phyloP scores from a whole-genome alignment of 1,140 invertebrate species.

The Zaprionus ghesquierei region DNA sequence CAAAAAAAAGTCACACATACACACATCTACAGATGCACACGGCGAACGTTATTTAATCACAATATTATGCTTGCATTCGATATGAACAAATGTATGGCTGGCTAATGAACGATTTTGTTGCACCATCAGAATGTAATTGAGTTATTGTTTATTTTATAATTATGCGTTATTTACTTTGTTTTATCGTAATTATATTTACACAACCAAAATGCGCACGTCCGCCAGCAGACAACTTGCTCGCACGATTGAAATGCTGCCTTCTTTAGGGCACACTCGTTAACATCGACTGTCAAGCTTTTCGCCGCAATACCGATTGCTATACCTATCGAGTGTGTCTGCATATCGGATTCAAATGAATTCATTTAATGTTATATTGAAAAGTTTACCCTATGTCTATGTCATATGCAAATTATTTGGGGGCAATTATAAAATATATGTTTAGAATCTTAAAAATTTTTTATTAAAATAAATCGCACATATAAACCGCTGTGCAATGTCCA shows the following conservation, averaged over 20 bases:
- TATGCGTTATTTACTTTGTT: slow-evolving; percentile 49
- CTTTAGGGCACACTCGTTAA: not conserved
- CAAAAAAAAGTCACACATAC: not conserved
- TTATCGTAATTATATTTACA: slow-evolving; percentile 32
- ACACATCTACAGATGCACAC: not conserved
- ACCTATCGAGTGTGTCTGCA: slow-evolving; percentile 5
- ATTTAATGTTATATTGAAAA: not conserved
- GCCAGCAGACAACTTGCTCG: slow-evolving; percentile 73
- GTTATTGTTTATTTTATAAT: slow-evolving; percentile 37
- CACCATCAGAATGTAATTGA: slow-evolving; percentile 30
- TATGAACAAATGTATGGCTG: not conserved
- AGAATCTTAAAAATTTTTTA: slow-evolving; percentile 1
- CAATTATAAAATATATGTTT: not conserved
- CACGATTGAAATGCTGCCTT: slow-evolving; percentile 52
- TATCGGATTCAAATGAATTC: not conserved
- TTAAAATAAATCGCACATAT: slow-evolving; percentile 4
- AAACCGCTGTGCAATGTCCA: slow-evolving; percentile 21
- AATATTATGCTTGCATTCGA: slow-evolving; percentile 9
- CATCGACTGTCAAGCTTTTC: slow-evolving; percentile 21
- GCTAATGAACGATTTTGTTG: slow-evolving; percentile 7
- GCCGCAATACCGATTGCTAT: not conserved
- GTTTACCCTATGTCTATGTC: not conserved
- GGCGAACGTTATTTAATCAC: slow-evolving; percentile 42
- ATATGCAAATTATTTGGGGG: not conserved
- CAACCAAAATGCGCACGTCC: slow-evolving; percentile 65